phyloP scores from a whole-genome alignment of 1,140 invertebrate genomes.

The Drosophila nigromelanica region DNA sequence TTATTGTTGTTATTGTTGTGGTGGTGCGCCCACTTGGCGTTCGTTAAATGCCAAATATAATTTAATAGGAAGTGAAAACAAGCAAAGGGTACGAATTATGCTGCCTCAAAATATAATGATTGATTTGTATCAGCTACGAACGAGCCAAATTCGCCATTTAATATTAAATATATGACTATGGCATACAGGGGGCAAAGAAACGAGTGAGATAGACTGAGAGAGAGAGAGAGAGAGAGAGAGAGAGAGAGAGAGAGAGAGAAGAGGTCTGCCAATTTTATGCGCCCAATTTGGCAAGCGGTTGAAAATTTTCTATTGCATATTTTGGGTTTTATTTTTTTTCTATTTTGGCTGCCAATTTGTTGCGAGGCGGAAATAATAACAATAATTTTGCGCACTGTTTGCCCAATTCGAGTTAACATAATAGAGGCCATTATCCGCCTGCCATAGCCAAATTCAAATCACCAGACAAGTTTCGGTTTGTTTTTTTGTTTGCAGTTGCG shows the following conservation, averaged over 20 bases:
- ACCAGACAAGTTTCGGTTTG: conserved; percentile 6
- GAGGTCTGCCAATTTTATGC: conserved; percentile 59
- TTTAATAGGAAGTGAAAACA: conserved; percentile 82
- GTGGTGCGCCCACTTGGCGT: conserved; percentile 63
- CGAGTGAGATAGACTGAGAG: neutral
- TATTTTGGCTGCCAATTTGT: conserved; percentile 65
- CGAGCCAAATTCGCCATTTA: conserved; percentile 64
- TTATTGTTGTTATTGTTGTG: conserved; percentile 18
- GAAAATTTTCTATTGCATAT: conserved; percentile 30
- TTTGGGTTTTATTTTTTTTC: conserved; percentile 12
- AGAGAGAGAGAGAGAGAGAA: conserved; percentile 19
- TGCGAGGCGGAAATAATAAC: conserved; percentile 70
- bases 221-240: conserved; percentile 9
- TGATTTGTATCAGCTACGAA: conserved; percentile 77
- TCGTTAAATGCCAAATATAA: conserved; percentile 82
- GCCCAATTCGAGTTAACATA: conserved; percentile 79
- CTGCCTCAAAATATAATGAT: conserved; percentile 69
- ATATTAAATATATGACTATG: conserved; percentile 36
- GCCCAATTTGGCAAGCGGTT: conserved; percentile 61
- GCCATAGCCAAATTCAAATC: conserved; percentile 44
- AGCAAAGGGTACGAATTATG: conserved; percentile 78
- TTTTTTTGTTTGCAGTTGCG: conserved; percentile 13
- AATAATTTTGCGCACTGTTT: conserved; percentile 78
- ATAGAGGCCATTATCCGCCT: conserved; percentile 53
- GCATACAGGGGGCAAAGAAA: neutral